Conservation (phyloP, 2,113 vertebrate genomes). For the Isichthys henryi region DNA sequence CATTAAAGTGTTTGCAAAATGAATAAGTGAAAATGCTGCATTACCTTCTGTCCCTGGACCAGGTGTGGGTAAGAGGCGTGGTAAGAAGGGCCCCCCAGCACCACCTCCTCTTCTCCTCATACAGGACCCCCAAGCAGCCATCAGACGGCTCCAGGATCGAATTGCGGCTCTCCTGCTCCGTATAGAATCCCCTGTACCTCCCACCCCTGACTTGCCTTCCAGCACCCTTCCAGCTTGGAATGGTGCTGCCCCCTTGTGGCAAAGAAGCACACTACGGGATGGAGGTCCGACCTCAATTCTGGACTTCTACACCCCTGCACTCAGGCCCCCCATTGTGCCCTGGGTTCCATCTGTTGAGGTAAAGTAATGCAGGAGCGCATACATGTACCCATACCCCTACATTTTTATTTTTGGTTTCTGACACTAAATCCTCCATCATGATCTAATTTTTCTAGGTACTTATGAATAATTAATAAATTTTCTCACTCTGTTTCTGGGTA, state of each 20-base stretch:
- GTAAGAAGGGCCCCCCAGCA: constrained; percentile 44
- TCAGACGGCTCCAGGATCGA: constrained; percentile 63
- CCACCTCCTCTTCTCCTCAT: constrained; percentile 67
- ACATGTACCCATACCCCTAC: background rate
- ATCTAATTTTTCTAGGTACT: background rate
- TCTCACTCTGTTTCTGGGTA: background rate
- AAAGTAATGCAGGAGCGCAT: constrained; percentile 4
- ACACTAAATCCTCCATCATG: background rate
- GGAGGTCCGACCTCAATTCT: constrained; percentile 25
- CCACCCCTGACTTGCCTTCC: constrained; percentile 60
- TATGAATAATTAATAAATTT: background rate
- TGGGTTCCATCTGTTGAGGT: constrained; percentile 50
- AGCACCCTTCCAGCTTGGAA: constrained; percentile 58
- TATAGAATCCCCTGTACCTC: constrained; percentile 49
- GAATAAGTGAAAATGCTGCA: background rate
- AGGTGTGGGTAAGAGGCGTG: constrained; percentile 59
- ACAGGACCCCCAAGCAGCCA: constrained; percentile 61
- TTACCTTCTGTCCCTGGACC: background rate
- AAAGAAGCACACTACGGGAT: constrained; percentile 64
- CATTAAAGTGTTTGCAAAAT: background rate
- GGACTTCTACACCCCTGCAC: constrained; percentile 62
- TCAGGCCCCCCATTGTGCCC: constrained; percentile 59
- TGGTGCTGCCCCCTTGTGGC: constrained; percentile 66
- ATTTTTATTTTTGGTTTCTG: background rate
- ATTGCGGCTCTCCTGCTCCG: constrained; percentile 67